Conservation (phyloP, 2,888 invertebrate genomes). For the Melieria picta region DNA sequence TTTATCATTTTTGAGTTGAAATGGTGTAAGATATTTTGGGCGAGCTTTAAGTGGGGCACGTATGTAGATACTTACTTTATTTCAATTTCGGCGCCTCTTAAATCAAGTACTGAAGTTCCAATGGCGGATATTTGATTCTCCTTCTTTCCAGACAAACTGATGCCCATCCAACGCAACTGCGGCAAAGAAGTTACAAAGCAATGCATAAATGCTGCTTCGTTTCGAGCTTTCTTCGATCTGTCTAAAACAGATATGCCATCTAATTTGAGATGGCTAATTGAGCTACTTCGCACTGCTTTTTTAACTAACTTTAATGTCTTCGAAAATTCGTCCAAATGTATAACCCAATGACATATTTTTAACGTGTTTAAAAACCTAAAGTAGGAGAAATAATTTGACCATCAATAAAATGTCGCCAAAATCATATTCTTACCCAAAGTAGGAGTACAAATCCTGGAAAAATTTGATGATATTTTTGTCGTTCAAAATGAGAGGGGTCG, state of each 20-base stretch:
- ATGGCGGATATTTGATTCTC: conserved; percentile 56
- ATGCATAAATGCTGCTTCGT: conserved; percentile 53
- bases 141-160: conserved; percentile 54
- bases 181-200: conserved; percentile 53
- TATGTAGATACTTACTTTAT: conserved; percentile 50
- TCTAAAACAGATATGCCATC: conserved; percentile 56
- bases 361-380: conserved; percentile 53
- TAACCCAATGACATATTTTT: conserved; percentile 58
- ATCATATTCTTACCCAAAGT: conserved; percentile 62
- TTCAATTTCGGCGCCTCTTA: conserved; percentile 57
- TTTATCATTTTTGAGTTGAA: too few species aligned
- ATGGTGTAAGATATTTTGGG: too few species aligned
- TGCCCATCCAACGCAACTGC: conserved; percentile 54
- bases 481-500: conserved; percentile 65
- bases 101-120: conserved; percentile 54
- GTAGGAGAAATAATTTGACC: conserved; percentile 5
- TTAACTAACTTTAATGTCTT: conserved; percentile 53
- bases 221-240: conserved; percentile 51
- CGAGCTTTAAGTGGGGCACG: background rate
- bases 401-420: background rate
- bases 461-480: conserved; percentile 67
- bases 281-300: conserved; percentile 54
- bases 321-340: conserved; percentile 54
- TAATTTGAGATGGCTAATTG: conserved; percentile 56
- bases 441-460: conserved; percentile 65